phyloP scores from a whole-genome alignment of 2,888 invertebrate genomes.

The Melanophora roralis region DNA sequence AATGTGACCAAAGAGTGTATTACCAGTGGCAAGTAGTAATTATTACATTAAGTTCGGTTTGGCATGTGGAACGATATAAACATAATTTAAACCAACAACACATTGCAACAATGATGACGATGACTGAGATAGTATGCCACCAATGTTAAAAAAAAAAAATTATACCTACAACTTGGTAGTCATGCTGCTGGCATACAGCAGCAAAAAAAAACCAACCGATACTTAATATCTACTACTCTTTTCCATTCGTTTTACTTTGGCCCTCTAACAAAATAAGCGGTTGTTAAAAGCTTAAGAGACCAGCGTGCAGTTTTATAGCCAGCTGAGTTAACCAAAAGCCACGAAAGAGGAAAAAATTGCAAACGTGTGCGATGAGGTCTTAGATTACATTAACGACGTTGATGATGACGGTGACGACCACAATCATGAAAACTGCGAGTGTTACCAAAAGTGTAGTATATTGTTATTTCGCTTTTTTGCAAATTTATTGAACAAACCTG shows the following conservation, averaged over 20 bases:
- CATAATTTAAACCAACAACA: slow-evolving; percentile 12
- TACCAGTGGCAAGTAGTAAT: slow-evolving; percentile 76
- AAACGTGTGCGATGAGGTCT: slow-evolving; percentile 56
- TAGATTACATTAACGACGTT: slow-evolving; percentile 43
- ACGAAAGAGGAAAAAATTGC: not conserved
- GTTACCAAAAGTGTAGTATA: slow-evolving; percentile 30
- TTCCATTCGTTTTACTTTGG: slow-evolving; percentile 14
- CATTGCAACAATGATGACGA: slow-evolving; percentile 42
- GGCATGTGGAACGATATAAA: slow-evolving; percentile 62
- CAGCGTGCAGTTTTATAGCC: slow-evolving; percentile 43
- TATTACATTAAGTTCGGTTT: slow-evolving; percentile 75
- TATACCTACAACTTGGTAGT: slow-evolving; percentile 67
- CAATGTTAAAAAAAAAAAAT: slow-evolving; percentile 59
- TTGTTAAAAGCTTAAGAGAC: slow-evolving; percentile 40
- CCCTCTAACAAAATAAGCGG: slow-evolving; percentile 22
- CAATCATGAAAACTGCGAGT: slow-evolving; percentile 21
- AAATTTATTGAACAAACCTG: slow-evolving; percentile 49
- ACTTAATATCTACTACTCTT: slow-evolving; percentile 41
- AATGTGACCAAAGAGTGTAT: slow-evolving; percentile 68
- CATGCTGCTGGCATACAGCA: slow-evolving; percentile 61
- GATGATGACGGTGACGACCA: slow-evolving; percentile 21
- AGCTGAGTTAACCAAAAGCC: slow-evolving; percentile 29
- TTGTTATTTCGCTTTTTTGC: slow-evolving; percentile 54
- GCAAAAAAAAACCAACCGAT: slow-evolving; percentile 20
- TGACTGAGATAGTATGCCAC: slow-evolving; percentile 35